Conservation (phyloP, 2,888 invertebrate species). For the Alviniconcha strummeri region DNA sequence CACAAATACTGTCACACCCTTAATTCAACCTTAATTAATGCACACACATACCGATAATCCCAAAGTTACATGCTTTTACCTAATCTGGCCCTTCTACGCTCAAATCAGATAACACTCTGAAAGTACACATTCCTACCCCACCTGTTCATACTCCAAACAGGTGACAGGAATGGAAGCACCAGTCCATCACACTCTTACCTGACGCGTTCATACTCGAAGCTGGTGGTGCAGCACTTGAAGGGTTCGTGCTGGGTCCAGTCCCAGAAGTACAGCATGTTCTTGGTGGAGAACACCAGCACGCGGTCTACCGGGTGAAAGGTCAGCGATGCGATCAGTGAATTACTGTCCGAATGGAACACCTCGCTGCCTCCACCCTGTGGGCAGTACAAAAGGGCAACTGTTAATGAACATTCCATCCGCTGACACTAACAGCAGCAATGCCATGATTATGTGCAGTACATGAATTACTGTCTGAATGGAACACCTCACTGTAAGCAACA, state of each 20-base stretch:
- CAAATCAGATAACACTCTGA: too few species aligned
- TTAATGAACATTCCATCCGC: not conserved
- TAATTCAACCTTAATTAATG: too few species aligned
- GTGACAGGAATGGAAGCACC: too few species aligned
- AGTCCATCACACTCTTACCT: constrained; percentile 76
- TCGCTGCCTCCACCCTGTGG: constrained; percentile 86
- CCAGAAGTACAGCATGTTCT: constrained; percentile 91
- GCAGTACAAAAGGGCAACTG: constrained; percentile 22
- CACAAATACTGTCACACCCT: too few species aligned
- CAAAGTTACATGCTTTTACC: too few species aligned
- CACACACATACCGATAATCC: too few species aligned
- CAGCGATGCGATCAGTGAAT: constrained; percentile 87
- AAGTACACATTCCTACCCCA: too few species aligned
- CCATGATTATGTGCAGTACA: constrained; percentile 59
- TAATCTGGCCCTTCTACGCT: too few species aligned
- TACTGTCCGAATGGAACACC: constrained; percentile 84
- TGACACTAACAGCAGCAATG: not conserved
- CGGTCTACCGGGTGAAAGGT: constrained; percentile 90
- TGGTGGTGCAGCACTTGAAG: constrained; percentile 85
- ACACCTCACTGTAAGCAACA: constrained; percentile 81
- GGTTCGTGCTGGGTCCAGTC: constrained; percentile 87
- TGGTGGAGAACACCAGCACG: constrained; percentile 88
- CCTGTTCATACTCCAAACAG: too few species aligned
- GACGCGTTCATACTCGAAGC: constrained; percentile 86
- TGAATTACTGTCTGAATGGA: constrained; percentile 83